Base-by-base conservation (phyloP, 2,888 invertebrate species). In the Brachypterus glaber region DNA sequence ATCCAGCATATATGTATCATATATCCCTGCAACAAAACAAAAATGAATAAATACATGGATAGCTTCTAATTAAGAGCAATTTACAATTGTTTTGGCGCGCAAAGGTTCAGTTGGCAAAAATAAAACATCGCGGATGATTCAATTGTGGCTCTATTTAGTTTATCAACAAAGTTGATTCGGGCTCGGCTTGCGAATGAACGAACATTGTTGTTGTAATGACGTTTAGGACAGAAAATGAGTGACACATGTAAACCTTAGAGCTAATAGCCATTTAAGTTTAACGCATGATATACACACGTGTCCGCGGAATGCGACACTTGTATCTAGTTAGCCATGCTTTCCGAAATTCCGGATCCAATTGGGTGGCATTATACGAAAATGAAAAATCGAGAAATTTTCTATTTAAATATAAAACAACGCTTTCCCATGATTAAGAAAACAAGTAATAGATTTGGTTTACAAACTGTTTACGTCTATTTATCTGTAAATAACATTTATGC, bases 231-330 rank as follows among this genome's bases (percentile, higher is more conserved):
- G 48, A 51, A 59, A 62, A 63, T 64, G 64, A 64, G 55, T 64
- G 64, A 64, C 65, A 65, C 56, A 60, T 65, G 64, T 63, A 63
- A 62, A 58, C 46, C 8, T 27, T 11, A 11, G 12, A 4, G 8
- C 27, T 11, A 9, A 44, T 53, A 40, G 41, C 43, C 59, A 60
- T 60, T 61, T 59, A 57, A 53, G 56, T 59, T 55, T 52, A 55
- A 63, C 60, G 63, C 62, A 52, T 59, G 62, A 62, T 59, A 58
- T 57, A 55, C 59, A 63, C 63, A 63, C 55, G 60, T 63, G 63
- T 54, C 53, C 55, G 60, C 57, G 60, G 57, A 59, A 59, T 60
- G 60, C 56, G 51, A 57, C 61, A 58, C 58, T 62, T 60, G 60
- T 54, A 55, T 45, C 60, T 62, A 56, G 61, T 62, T 64, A 63